Percentiles rank a stretch among this genome's conserved stretches.
Evolutionary conservation across 2,113 vertebrate genomes (phyloP).

Genomic region (Desmodus rotundus): DNA sequence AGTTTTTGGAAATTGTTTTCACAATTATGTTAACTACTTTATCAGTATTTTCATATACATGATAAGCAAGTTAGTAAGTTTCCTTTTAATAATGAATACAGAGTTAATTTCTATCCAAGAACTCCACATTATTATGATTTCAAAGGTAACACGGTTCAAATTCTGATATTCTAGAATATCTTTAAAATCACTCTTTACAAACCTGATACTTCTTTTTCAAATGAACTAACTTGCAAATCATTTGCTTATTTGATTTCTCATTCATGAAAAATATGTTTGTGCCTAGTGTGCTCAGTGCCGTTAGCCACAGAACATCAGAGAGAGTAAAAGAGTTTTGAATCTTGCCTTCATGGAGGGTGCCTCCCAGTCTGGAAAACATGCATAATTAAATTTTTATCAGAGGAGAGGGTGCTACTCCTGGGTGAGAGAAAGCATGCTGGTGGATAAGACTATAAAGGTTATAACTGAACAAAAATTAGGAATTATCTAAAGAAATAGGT

Average conservation of each 20-base stretch:
- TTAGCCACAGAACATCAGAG: not conserved
- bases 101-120: not conserved
- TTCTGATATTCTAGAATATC: not conserved
- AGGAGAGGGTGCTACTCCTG: not conserved
- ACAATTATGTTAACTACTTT: not conserved
- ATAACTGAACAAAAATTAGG: not conserved
- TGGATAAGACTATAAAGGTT: not conserved
- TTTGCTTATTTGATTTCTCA: not conserved
- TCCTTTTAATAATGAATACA: not conserved
- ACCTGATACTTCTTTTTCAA: not conserved
- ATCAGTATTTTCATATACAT: not conserved
- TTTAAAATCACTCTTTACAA: not conserved
- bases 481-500: not conserved
- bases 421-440: not conserved
- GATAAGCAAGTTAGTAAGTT: not conserved
- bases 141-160: not conserved
- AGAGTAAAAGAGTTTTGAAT: not conserved
- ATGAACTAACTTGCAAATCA: not conserved
- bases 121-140: not conserved
- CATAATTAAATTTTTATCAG: not conserved
- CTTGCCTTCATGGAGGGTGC: not conserved
- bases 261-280: not conserved
- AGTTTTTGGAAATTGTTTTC: not conserved
- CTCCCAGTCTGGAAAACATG: not conserved
- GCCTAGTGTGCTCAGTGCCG: not conserved